phyloP scores from a whole-genome alignment of 2,113 vertebrate genomes.

The Hippocampus zosterae region DNA sequence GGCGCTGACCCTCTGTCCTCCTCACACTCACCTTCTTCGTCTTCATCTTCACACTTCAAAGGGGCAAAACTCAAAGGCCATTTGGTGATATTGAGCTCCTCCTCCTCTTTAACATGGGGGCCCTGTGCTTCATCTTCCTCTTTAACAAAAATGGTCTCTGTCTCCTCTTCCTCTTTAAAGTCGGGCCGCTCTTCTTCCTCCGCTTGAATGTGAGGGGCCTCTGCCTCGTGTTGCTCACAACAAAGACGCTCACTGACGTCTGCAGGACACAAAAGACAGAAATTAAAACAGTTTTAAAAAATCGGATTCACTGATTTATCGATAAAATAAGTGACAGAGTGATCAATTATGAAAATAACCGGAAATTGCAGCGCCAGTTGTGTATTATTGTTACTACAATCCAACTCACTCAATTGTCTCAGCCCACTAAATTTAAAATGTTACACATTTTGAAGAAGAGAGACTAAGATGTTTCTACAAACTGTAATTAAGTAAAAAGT shows the following conservation, averaged over 20 bases:
- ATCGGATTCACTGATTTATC: background rate
- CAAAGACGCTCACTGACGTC: background rate
- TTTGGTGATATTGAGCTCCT: background rate
- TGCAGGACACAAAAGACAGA: background rate
- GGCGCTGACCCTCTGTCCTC: background rate
- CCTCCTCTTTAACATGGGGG: background rate
- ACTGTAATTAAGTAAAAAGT: too few species aligned
- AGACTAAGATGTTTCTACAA: too few species aligned
- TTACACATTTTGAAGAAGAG: too few species aligned
- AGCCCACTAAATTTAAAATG: too few species aligned
- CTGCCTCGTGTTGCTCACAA: background rate
- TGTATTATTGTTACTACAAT: too few species aligned
- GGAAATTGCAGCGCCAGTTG: too few species aligned
- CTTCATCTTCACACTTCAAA: background rate
- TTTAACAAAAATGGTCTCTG: background rate
- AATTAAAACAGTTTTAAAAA: too few species aligned
- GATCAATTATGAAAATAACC: too few species aligned
- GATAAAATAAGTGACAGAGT: background rate
- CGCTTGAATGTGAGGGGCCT: background rate
- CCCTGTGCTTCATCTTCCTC: background rate
- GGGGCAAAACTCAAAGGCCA: background rate
- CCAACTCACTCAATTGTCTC: too few species aligned
- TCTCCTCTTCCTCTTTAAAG: background rate
- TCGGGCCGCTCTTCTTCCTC: background rate
- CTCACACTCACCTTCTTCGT: background rate